These are phyloP conservation scores for Phalera bucephala DNA, from an alignment of 2,888 invertebrate genomes.

Conservation along the genomic window DNA sequence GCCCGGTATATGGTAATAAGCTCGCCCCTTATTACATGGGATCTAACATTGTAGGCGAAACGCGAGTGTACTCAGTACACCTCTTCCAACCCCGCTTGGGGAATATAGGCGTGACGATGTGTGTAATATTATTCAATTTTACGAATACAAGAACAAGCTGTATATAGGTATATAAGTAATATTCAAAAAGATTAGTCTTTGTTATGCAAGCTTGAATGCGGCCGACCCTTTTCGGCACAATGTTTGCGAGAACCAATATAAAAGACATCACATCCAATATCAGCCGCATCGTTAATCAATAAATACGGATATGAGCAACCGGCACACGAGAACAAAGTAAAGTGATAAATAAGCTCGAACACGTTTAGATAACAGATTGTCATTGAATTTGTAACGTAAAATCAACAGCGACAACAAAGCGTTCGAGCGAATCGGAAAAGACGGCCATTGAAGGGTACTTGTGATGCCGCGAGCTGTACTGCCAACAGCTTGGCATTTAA, in stretches of 20 bases:
- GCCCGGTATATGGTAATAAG: too few species aligned
- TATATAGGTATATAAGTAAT: too few species aligned
- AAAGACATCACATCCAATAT: not conserved
- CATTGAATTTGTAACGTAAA: constrained; percentile 20
- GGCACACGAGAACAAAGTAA: not conserved
- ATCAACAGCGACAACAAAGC: constrained; percentile 12
- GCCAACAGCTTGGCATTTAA: constrained; percentile 44
- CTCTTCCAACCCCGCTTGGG: too few species aligned
- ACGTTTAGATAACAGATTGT: constrained; percentile 9
- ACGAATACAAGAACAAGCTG: too few species aligned
- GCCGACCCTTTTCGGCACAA: not conserved
- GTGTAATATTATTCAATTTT: too few species aligned
- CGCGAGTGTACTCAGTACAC: too few species aligned
- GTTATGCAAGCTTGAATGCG: not conserved
- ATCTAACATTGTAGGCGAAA: too few species aligned
- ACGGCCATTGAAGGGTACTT: constrained; percentile 35
- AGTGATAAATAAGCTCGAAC: not conserved
- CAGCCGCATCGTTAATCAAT: not conserved
- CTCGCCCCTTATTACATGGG: too few species aligned
- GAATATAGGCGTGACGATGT: too few species aligned
- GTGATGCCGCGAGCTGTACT: constrained; percentile 41
- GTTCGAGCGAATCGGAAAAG: constrained; percentile 46
- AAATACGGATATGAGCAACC: not conserved
- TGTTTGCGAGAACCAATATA: not conserved
- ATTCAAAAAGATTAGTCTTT: too few species aligned